These are phyloP conservation scores for Cheilosia pagana DNA, from an alignment of 2,888 invertebrate genomes.

Conservation along the genomic window DNA sequence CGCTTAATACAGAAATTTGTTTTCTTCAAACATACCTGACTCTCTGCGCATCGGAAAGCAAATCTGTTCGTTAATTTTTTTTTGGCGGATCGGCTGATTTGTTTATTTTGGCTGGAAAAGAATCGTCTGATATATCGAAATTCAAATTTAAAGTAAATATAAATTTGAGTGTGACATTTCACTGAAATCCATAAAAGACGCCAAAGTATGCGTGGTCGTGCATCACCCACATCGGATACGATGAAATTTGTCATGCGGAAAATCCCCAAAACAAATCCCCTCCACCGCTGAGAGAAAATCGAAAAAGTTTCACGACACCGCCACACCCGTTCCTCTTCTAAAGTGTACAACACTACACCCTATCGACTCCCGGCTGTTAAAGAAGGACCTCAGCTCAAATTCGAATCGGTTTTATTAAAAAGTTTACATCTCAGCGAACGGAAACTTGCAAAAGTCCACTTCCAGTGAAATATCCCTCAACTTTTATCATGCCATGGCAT, in stretches of 20 bases:
- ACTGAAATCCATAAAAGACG: no score
- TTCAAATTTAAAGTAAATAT: no score
- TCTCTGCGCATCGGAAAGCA: no score
- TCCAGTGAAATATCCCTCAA: slow-evolving; percentile 43
- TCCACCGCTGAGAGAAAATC: slow-evolving; percentile 5
- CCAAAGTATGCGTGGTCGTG: no score
- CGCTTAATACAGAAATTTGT: no score
- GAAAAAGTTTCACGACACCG: slow-evolving; percentile 23
- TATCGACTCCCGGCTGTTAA: neutral
- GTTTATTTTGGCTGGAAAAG: no score
- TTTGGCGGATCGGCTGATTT: no score
- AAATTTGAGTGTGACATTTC: no score
- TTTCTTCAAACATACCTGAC: no score
- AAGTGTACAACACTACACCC: neutral
- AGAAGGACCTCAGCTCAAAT: neutral
- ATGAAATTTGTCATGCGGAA: neutral
- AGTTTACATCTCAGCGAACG: slow-evolving; percentile 26
- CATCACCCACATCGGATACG: neutral
- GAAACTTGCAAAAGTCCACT: slow-evolving; percentile 19
- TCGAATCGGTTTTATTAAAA: slow-evolving; percentile 44
- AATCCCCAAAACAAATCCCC: neutral
- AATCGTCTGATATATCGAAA: no score
- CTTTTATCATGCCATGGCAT: slow-evolving; percentile 36
- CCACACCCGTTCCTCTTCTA: neutral
- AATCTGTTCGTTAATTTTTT: no score